Evolutionary conservation across 2,888 invertebrate species (phyloP).

Genomic region (Amblyjoppa proteus): DNA sequence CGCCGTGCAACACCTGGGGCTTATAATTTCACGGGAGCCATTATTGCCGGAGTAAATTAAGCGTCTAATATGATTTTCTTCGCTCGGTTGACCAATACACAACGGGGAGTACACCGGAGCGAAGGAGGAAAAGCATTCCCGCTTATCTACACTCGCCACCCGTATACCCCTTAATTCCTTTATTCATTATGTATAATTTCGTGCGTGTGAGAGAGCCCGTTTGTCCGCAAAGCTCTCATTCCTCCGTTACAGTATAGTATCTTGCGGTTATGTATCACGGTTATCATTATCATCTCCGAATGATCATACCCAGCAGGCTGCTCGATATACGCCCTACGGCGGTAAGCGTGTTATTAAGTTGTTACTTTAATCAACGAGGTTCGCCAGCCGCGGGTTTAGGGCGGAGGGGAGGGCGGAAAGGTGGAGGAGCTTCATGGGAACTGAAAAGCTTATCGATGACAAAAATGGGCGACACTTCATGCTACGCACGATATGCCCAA

Average conservation of each 20-base stretch:
- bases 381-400: conserved; percentile 6
- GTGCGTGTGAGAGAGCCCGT: not conserved
- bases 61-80: conserved; percentile 76
- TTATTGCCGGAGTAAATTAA: conserved; percentile 81
- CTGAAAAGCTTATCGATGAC: too few species aligned
- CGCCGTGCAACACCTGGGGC: conserved; percentile 80
- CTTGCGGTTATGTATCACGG: conserved; percentile 30
- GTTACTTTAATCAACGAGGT: conserved; percentile 55
- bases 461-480: not conserved
- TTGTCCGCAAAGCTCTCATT: conserved; percentile 42
- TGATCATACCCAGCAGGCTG: conserved; percentile 30
- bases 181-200: conserved; percentile 16
- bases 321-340: conserved; percentile 10
- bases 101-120: conserved; percentile 2
- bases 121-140: conserved; percentile 29
- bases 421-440: conserved; percentile 14
- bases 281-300: conserved; percentile 55
- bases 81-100: conserved; percentile 60
- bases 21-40: conserved; percentile 77
- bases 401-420: not conserved
- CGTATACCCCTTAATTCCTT: conserved; percentile 53
- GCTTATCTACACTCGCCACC: conserved; percentile 65
- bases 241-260: conserved; percentile 37
- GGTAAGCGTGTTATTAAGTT: conserved; percentile 54
- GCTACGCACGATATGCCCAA: too few species aligned